phyloP scores from a whole-genome alignment of 1,140 invertebrate genomes.

The Eulimnadia texana region DNA sequence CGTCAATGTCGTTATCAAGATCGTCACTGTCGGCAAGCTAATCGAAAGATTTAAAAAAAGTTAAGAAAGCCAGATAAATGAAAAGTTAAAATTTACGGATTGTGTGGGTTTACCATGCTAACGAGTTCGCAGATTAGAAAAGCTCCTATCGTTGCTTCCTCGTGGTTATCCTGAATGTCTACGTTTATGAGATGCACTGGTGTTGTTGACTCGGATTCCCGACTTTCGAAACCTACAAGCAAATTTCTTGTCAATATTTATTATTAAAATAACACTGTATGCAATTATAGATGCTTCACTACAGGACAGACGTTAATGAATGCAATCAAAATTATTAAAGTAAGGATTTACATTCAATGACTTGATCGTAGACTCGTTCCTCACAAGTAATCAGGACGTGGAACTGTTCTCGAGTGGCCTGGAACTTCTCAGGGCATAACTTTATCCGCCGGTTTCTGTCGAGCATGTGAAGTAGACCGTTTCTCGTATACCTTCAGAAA shows the following conservation, averaged over 20 bases:
- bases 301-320: conserved; percentile 2
- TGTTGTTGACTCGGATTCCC: conserved; percentile 20
- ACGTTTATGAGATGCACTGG: conserved; percentile 96
- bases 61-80: background rate
- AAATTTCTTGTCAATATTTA: too few species aligned
- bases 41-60: conserved; percentile 27
- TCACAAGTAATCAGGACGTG: conserved; percentile 96
- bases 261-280: conserved; percentile 12
- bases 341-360: conserved; percentile 41
- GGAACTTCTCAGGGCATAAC: conserved; percentile 84
- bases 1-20: conserved; percentile 96
- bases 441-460: conserved; percentile 96
- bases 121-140: conserved; percentile 94
- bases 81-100: background rate
- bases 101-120: conserved; percentile 45
- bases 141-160: conserved; percentile 99
- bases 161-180: conserved; percentile 98
- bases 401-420: conserved; percentile 76
- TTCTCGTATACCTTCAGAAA: conserved; percentile 78
- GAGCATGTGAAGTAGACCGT: conserved; percentile 95
- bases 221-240: conserved; percentile 30
- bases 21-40: conserved; percentile 81
- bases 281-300: too few species aligned
- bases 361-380: conserved; percentile 96
- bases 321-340: conserved; percentile 14